These are phyloP conservation scores for Cydia strobilella DNA, from an alignment of 1,140 invertebrate genomes.

Conservation along the genomic window DNA sequence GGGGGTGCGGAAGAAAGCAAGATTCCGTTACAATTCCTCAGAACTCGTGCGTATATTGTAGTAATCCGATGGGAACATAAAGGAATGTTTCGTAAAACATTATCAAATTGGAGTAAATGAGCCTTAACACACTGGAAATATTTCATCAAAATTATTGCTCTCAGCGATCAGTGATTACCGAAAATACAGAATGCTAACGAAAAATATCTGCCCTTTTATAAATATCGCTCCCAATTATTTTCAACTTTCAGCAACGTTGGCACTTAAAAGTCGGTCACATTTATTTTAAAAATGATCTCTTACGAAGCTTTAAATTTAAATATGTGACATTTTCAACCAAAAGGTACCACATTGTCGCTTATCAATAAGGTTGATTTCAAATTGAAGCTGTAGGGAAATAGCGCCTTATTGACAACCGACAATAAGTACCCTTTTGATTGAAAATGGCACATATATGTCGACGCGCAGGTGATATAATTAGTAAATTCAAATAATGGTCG, in stretches of 20 bases:
- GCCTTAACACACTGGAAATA: not conserved
- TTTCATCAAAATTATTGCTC: constrained; percentile 21
- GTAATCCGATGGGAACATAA: not conserved
- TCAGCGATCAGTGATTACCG: constrained; percentile 12
- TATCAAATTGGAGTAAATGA: not conserved
- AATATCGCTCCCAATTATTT: not conserved
- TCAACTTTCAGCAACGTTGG: not conserved
- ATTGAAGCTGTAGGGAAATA: too few species aligned
- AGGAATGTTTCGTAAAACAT: not conserved
- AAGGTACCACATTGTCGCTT: too few species aligned
- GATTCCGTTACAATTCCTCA: not conserved
- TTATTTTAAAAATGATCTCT: not conserved
- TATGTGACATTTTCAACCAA: too few species aligned
- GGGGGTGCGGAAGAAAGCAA: not conserved
- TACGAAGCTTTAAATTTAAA: too few species aligned
- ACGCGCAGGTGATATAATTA: too few species aligned
- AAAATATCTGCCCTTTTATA: constrained; percentile 3
- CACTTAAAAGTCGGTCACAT: not conserved
- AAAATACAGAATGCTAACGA: constrained; percentile 11
- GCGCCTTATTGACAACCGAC: too few species aligned
- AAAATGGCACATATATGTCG: too few species aligned
- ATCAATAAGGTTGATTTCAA: too few species aligned
- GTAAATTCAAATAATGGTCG: too few species aligned
- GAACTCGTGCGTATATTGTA: not conserved
- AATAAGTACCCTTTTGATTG: too few species aligned